Base-by-base conservation (phyloP, 2,888 invertebrate genomes). In the Rhorus exstirpatorius region DNA sequence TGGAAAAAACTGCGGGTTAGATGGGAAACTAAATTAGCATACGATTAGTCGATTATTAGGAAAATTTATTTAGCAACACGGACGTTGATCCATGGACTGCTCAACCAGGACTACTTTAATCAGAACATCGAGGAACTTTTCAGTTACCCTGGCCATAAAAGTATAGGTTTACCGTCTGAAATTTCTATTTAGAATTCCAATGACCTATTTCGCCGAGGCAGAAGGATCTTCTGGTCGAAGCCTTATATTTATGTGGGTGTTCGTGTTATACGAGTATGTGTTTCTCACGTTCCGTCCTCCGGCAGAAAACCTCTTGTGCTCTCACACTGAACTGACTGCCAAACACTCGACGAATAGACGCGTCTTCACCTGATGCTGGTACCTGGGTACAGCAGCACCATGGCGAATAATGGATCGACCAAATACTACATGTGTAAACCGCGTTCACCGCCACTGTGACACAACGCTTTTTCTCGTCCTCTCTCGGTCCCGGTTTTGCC, bases 341-440 rank as follows among this genome's bases (percentile, higher is more conserved):
- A 55, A 38, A 41, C 70, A 74, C 70, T 75, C 75, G 79, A 55
- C 79, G 79, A 79, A 65, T 70, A 71, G 71, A 55, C 67, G 75
- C 65, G 70, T 82, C 65, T 70, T 75, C 82, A 79, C 82, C 79
- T 82, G 75, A 65, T 71, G 71, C 71, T 70, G 51, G 75, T 51
- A 35, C 14, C 53, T 41, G 10, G 41, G 51, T 70, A 70, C 49
- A 71, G 26, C 65, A 71, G 51, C 70, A 41, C 55, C 51, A 31
- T n/a, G 58, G 35, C 82, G 65, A 71, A 75, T 82, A 82, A 82
- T 82, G 82, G 82, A 82, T 82, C 82, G 82, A 82, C 75, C 79
- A 75, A 79, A 75, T 58, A 79, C 79, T 75, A 82, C 82, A 82
- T 65, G 44, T 75, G 79, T 75, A 82, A 82, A 82, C 24, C 75